Base-by-base conservation (phyloP, 2,113 vertebrate genomes). In the Boulengerochromis microlepis region DNA sequence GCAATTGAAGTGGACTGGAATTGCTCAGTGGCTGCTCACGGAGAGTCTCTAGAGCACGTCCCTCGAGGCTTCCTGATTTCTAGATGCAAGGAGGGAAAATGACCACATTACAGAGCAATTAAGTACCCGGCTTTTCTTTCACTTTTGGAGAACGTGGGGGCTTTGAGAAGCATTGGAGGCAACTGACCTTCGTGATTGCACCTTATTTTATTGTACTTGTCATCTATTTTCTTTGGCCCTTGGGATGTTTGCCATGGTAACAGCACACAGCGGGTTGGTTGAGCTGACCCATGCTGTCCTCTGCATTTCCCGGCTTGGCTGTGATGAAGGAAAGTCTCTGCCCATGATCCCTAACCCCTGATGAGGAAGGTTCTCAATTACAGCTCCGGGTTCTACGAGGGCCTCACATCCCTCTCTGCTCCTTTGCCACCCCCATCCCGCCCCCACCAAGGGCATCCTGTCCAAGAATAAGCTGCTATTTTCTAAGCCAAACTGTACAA, bases 331-430 rank as follows among this genome's bases (percentile, higher is more conserved):
- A 95, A 97, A 97, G 97, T 97, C 89, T 97, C 97, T 97, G 97
- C 94, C 97, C 95, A 18, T 97, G 97, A 96, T 98, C 97, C 94
- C 97, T 97, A 97, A 97, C 97, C 97, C 97, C 97, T 97, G 97
- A 99, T 97, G 98, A 98, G 98, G 97, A 97, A 95, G 95, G 96
- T 97, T 98, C 98, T 98, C 97, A 53, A 92, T 98, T 98, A 98
- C 98, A 97, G 94, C 96, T 91, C 83, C 94, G 94, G 95, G 97
- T 97, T 97, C 89, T 74, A 82, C 59, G 4, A 88, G 95, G 92
- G 97, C 97, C 97, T 97, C 97, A 89, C 54, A 86, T 84, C 93
- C 92, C 93, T 92, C 97, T 97, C 97, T 97, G 96, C 96, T 24
- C 78, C 66, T 91, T 94, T 96, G 84, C 85, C 95, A 94, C 91